Percentiles rank a stretch among this genome's conserved stretches.
Evolutionary conservation across 2,888 invertebrate species (phyloP).

Genomic region (Pedicia rivosa): DNA sequence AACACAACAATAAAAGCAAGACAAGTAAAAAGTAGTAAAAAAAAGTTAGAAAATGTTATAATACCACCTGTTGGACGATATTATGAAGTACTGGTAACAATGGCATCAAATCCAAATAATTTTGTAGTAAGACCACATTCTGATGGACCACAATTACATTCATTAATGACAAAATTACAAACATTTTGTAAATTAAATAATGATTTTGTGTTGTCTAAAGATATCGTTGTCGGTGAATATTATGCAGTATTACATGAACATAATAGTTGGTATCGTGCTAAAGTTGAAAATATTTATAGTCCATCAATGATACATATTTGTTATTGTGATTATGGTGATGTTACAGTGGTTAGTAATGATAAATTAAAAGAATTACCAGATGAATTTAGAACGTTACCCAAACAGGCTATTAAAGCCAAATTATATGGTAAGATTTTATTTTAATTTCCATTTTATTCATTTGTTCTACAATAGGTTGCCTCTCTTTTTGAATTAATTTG

Average conservation of each 20-base stretch:
- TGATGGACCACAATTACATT: slow-evolving; percentile 30
- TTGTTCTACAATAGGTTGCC: too few species aligned
- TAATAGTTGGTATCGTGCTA: slow-evolving; percentile 52
- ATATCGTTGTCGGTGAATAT: slow-evolving; percentile 41
- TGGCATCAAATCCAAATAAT: slow-evolving; percentile 53
- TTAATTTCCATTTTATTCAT: background rate
- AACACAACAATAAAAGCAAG: too few species aligned
- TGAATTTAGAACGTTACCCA: slow-evolving; percentile 41
- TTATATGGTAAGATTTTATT: slow-evolving; percentile 34
- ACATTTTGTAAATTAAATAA: slow-evolving; percentile 37
- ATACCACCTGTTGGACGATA: slow-evolving; percentile 33
- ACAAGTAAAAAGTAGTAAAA: too few species aligned
- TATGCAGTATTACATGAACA: slow-evolving; percentile 52
- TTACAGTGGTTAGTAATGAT: slow-evolving; percentile 36
- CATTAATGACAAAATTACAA: slow-evolving; percentile 52
- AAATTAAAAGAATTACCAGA: slow-evolving; percentile 37
- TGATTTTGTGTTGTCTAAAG: slow-evolving; percentile 32
- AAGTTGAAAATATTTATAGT: slow-evolving; percentile 36
- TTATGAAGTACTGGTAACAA: slow-evolving; percentile 55
- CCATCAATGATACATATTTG: slow-evolving; percentile 40
- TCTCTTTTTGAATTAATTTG: too few species aligned
- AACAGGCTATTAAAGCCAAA: slow-evolving; percentile 48
- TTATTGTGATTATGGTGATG: slow-evolving; percentile 48
- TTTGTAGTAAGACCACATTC: slow-evolving; percentile 34
- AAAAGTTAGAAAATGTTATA: too few species aligned